Conservation (phyloP, 2,113 vertebrate species). For the Mesoclemmys tuberculata region DNA sequence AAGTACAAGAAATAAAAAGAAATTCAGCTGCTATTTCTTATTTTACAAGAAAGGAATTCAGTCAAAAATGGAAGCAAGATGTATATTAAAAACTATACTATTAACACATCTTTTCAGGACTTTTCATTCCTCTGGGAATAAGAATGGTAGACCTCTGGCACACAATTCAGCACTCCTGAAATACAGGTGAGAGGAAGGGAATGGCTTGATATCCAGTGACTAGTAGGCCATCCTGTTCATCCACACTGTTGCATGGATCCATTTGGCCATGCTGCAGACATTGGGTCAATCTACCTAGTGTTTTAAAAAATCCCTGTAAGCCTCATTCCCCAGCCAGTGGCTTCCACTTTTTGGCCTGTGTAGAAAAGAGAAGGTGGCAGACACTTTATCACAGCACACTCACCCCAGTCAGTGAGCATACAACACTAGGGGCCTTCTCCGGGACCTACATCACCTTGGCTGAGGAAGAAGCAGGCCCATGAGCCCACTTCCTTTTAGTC, state of each 20-base stretch:
- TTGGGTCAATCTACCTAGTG: background rate
- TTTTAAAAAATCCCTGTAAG: background rate
- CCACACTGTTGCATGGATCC: background rate
- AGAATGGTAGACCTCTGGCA: background rate
- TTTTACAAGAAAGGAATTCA: background rate
- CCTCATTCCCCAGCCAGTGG: background rate
- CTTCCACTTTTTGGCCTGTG: background rate
- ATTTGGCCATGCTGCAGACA: background rate
- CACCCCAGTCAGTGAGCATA: background rate
- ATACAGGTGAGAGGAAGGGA: background rate
- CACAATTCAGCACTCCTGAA: background rate
- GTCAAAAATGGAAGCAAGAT: background rate
- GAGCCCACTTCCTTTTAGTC: background rate
- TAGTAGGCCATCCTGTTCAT: background rate
- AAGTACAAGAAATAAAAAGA: slow-evolving; percentile 12
- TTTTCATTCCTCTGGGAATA: background rate
- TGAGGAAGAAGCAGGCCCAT: background rate
- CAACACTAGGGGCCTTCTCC: background rate
- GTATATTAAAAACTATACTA: background rate
- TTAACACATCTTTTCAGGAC: background rate
- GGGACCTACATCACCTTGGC: background rate
- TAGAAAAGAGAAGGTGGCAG: background rate
- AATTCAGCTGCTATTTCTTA: slow-evolving; percentile 22
- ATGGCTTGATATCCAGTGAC: background rate
- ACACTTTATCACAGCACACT: background rate